Evolutionary conservation across 1,140 invertebrate genomes (phyloP), one percentile per base, ranked within the genome.

Genomic region (Babylonia areolata): DNA sequence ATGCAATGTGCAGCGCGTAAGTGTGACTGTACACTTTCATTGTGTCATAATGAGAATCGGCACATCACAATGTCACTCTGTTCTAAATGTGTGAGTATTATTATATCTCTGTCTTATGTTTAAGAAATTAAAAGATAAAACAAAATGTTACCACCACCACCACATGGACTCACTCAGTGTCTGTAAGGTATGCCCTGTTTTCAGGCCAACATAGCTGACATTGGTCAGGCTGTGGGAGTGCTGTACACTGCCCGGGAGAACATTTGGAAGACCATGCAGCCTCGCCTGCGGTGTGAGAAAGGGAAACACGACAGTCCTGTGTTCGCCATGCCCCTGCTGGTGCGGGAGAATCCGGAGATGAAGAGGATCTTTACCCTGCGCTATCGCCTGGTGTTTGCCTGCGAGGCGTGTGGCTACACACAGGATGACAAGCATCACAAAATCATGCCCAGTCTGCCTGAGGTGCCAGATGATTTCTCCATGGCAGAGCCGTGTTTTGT

Each of bases 281-380:
- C 91, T 1, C 88, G 89, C 35, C 78, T 94, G 35, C 89, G 90
- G 6, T 93, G 93, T 89, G 89, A 90, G 42, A 90, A 90, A 80
- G 93, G 93, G 0, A 89, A 92, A 75, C 91, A 93, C 46, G 92
- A 93, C 84, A 94, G 93, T 78, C 93, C 93, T 17, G 91, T 94
- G 58, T 90, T 94, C 82, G 93, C 93, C 23, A 86, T 94, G 40
- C 90, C 91, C 15, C 54, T 92, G n/a, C 79, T 94, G 64, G 83
- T 93, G 3, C 84, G 89, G 20, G 90, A 91, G 39, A 88, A 87
- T 37, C 58, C 85, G 2, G 86, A 80, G 35, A 86, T 93, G 40
- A 89, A 91, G 33, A 83, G 89, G 28, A 64, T 90, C 69, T 92
- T 94, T 73, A 87, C 79, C 1, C 90, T 93, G 85, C 87, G 89